Evolutionary conservation across 2,797 vertebrate genomes (phyloP).

Genomic region (Ceryle rudis): DNA sequence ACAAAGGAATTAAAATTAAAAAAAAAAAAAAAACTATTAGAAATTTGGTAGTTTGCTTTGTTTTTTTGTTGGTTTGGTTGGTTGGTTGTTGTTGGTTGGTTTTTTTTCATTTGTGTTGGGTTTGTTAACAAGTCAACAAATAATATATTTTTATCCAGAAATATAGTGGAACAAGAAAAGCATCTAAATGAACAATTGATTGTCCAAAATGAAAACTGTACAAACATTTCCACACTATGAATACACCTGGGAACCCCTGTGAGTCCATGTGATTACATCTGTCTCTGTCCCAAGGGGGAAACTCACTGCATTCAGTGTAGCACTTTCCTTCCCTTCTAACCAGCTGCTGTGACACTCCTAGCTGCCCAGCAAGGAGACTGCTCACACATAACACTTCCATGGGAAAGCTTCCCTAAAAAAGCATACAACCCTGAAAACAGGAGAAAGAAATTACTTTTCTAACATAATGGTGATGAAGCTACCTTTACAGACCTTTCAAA

Average conservation of each 20-base stretch:
- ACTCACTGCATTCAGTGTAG: not conserved
- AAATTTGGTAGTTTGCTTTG: not conserved
- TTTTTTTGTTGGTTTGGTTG: not conserved
- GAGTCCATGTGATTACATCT: not conserved
- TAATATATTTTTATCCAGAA: not conserved
- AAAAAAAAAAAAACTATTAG: not conserved
- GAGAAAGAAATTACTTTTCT: not conserved
- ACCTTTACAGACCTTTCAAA: not conserved
- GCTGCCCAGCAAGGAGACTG: not conserved
- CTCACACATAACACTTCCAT: not conserved
- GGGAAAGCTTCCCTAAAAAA: not conserved
- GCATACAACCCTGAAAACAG: not conserved
- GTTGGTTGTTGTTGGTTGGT: too few relatives aligned
- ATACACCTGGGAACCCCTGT: not conserved
- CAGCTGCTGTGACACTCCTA: not conserved
- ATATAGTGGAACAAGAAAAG: not conserved
- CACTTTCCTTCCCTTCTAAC: not conserved
- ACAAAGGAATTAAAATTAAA: not conserved
- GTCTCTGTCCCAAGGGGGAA: not conserved
- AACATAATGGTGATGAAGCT: not conserved
- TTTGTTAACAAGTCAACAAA: not conserved
- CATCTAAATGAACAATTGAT: not conserved
- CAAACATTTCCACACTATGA: not conserved
- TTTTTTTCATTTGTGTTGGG: not conserved
- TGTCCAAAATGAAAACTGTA: not conserved